Evolutionary conservation across 2,113 vertebrate species (phyloP).

Genomic region (Bos taurus): DNA sequence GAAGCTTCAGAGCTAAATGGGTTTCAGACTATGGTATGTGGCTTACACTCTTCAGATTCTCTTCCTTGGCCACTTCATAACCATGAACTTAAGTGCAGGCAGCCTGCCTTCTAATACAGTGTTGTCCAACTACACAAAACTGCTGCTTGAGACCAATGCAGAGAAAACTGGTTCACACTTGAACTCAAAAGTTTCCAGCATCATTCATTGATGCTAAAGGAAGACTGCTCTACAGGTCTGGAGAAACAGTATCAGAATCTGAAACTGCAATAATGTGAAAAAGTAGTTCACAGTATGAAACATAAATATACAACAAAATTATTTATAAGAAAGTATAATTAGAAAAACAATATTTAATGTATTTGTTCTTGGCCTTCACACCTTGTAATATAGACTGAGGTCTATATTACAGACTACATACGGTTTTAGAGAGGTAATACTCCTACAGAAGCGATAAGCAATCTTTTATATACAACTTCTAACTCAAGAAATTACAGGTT

Average conservation of each 20-base stretch:
- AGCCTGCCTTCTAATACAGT: neutral
- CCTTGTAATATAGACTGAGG: neutral
- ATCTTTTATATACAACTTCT: neutral
- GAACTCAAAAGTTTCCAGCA: neutral
- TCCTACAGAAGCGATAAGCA: neutral
- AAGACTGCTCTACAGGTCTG: neutral
- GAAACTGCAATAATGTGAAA: neutral
- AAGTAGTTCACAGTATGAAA: neutral
- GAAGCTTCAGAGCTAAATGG: neutral
- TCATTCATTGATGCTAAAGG: neutral
- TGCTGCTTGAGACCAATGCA: neutral
- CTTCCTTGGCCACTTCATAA: neutral
- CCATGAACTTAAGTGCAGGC: neutral
- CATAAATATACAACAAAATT: neutral
- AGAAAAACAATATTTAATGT: neutral
- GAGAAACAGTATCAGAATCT: neutral
- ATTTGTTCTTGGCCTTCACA: neutral
- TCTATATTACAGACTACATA: neutral
- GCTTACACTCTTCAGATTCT: neutral
- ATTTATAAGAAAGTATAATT: neutral
- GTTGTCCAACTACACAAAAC: neutral
- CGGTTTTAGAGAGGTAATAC: neutral
- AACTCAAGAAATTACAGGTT: neutral
- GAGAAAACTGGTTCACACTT: neutral
- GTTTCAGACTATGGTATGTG: neutral